Evolutionary conservation across 2,113 vertebrate species (phyloP).

Genomic region (Chloropsis hardwickii): DNA sequence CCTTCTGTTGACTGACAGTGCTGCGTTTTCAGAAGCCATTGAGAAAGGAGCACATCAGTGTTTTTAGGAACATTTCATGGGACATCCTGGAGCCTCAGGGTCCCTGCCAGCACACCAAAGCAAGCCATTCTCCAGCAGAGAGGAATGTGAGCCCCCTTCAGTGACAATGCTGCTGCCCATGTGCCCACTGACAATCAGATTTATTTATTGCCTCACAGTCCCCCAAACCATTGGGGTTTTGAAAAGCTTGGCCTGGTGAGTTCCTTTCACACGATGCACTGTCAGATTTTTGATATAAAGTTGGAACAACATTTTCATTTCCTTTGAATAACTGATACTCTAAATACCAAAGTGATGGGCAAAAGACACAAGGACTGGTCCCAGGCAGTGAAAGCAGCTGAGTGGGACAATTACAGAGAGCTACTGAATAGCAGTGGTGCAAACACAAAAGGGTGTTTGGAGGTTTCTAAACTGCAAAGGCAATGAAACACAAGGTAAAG

Average conservation of each 20-base stretch:
- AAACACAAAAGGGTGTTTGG: background rate
- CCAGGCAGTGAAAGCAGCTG: background rate
- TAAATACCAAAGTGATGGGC: background rate
- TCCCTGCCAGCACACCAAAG: background rate
- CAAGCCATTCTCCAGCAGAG: background rate
- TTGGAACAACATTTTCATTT: background rate
- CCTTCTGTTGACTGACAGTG: background rate
- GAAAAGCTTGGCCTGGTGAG: background rate
- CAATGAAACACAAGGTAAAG: background rate
- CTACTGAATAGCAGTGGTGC: background rate
- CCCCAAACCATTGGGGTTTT: background rate
- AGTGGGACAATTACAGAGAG: background rate
- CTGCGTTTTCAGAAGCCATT: background rate
- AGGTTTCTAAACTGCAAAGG: background rate
- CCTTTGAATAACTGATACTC: background rate
- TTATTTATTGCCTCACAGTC: background rate
- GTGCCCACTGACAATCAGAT: background rate
- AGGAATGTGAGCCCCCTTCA: background rate
- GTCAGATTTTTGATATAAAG: background rate
- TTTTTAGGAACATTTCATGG: background rate
- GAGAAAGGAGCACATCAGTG: fast-evolving
- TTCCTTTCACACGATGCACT: background rate
- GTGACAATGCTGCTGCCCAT: background rate
- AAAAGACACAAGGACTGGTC: background rate
- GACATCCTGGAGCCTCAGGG: background rate